Base-by-base conservation (phyloP, 2,113 vertebrate genomes). In the Centropus bengalensis region DNA sequence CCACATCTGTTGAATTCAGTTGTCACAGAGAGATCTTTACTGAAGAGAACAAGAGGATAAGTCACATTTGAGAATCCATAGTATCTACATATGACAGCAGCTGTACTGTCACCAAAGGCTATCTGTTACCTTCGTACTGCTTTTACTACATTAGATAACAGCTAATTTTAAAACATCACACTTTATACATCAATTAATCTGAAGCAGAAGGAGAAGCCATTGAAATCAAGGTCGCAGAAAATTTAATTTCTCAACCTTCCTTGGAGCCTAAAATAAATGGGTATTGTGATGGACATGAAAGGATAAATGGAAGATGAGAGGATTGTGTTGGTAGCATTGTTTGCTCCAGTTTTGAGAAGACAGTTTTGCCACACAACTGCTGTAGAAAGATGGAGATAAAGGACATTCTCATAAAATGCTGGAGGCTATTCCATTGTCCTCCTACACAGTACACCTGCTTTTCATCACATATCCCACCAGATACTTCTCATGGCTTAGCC, bases 381-480 rank as follows among this genome's bases (percentile, higher is more conserved):
- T 78, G 45, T 19, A 55, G 45, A 69, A 60, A 91, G 74, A 86
- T 10, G 26, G 76, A 80, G 68, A 86, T 83, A 73, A 96, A 89
- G 76, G 73, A 82, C 63, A 15, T 77, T 80, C 56, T 96, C 51
- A 89, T 62, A 76, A 75, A 86, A 82, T 64, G 79, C 89, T 75
- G 94, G 86, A 82, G 63, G 86, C 79, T 69, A 42, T 86, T 62
- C 62, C 67, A 86, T 14, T 63, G 78, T 91, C 82, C 78, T 94
- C 94, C 82, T 95, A 73, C 89, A 55, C 32, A 6, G 47, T 73
- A 84, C 71, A 94, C 64, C 77, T 94, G 82, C 82, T 97, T 97
- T 93, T 81, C 58, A 70, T 52, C 82, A 91, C 40, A 36, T 14
- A 82, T 24, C n/a, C 51, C 55, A 42, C 70, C 80, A 92, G 36